Evolutionary conservation across 2,888 invertebrate genomes (phyloP).

Genomic region (Physocephala rufipes): DNA sequence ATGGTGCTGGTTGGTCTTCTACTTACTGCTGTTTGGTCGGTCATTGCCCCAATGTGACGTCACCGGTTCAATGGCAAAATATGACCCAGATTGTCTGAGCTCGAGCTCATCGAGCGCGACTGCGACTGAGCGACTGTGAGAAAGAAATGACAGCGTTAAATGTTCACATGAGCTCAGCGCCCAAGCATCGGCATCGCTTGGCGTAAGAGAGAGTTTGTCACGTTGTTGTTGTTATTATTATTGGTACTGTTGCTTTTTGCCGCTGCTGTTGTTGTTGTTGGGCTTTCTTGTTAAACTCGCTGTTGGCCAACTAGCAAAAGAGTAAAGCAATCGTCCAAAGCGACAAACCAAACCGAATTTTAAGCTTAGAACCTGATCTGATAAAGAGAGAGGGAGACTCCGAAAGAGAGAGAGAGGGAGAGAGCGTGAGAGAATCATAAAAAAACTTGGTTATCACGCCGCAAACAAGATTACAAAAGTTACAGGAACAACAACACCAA

Average conservation of each 20-base stretch:
- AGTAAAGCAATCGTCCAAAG: neutral
- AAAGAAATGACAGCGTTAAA: too few relatives aligned
- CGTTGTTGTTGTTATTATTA: too few relatives aligned
- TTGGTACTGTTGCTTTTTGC: too few relatives aligned
- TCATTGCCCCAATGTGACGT: conserved; percentile 64
- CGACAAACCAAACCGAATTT: too few relatives aligned
- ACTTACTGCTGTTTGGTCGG: conserved; percentile 54
- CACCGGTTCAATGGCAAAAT: conserved; percentile 67
- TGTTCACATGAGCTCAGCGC: too few relatives aligned
- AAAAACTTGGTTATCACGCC: neutral
- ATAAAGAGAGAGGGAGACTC: too few relatives aligned
- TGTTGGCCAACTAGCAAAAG: neutral
- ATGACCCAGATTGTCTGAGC: conserved; percentile 67
- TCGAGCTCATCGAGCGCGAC: conserved; percentile 46
- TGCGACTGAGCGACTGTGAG: conserved; percentile 27
- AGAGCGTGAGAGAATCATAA: neutral
- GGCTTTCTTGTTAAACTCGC: too few relatives aligned
- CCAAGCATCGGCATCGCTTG: too few relatives aligned
- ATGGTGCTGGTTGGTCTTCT: too few relatives aligned
- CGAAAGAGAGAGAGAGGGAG: neutral
- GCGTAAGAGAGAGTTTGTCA: too few relatives aligned
- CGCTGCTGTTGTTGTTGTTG: too few relatives aligned
- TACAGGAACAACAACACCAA: conserved; percentile 21
- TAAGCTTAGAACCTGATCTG: conserved; percentile 5
- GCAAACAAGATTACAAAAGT: conserved; percentile 16